A percentile compares a stretch with the other conserved stretches of the same genome.
Conservation (phyloP, 1,140 invertebrate species). For the Armadillidium nasatum region DNA sequence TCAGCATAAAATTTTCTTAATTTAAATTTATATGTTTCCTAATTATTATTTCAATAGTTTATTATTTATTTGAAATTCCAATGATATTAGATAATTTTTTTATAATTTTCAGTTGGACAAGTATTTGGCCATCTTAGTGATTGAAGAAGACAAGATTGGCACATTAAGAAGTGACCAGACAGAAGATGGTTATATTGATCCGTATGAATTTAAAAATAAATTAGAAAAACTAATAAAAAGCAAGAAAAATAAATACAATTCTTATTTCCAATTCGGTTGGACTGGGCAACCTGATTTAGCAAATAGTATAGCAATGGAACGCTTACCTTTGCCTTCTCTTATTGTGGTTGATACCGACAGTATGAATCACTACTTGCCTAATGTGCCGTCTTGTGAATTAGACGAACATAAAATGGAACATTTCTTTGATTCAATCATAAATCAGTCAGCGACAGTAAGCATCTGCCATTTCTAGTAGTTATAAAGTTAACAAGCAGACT, state of each 20-base stretch:
- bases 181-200: background rate
- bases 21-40: too few relatives aligned
- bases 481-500: too few relatives aligned
- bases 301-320: constrained; percentile 83
- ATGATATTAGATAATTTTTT: background rate
- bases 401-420: constrained; percentile 68
- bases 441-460: constrained; percentile 46
- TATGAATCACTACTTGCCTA: constrained; percentile 81
- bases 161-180: background rate
- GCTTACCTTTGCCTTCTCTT: constrained; percentile 74
- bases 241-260: background rate
- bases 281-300: constrained; percentile 72
- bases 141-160: constrained; percentile 12
- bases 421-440: constrained; percentile 48
- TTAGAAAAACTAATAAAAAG: background rate
- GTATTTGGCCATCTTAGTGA: constrained; percentile 3
- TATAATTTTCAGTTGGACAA: background rate
- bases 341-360: constrained; percentile 84
- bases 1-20: too few relatives aligned
- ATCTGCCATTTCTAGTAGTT: background rate
- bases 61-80: too few relatives aligned
- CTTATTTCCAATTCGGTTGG: constrained; percentile 87
- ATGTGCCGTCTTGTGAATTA: constrained; percentile 74
- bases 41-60: too few relatives aligned
- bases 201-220: background rate